A percentile compares a stretch with the other conserved stretches of the same genome.
Evolutionary conservation across 2,888 invertebrate genomes (phyloP).

Genomic region (Lapara coniferarum): DNA sequence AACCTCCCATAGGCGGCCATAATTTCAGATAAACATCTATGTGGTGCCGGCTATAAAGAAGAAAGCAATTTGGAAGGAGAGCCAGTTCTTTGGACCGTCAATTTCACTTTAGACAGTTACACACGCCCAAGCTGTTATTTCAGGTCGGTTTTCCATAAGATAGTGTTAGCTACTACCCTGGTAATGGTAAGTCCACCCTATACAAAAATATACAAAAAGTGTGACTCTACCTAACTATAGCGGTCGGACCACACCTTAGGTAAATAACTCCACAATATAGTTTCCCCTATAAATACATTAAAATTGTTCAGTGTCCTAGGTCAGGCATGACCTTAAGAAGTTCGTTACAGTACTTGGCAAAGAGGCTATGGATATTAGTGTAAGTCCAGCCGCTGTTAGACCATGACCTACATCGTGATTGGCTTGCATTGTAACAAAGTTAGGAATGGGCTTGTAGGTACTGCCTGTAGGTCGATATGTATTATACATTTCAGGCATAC

Average conservation of each 20-base stretch:
- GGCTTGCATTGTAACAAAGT: constrained; percentile 19
- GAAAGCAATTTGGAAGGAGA: too few relatives aligned
- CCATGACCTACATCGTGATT: constrained; percentile 17
- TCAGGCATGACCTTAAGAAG: constrained; percentile 9
- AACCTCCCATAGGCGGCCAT: too few relatives aligned
- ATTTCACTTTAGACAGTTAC: too few relatives aligned
- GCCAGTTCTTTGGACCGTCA: too few relatives aligned
- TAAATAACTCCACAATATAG: neutral
- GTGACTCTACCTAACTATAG: too few relatives aligned
- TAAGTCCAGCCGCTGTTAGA: neutral
- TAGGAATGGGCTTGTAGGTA: neutral
- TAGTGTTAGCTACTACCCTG: too few relatives aligned
- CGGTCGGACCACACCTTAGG: neutral
- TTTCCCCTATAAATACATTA: neutral
- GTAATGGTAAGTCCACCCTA: too few relatives aligned
- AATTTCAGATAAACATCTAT: too few relatives aligned
- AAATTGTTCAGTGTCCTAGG: constrained; percentile 1
- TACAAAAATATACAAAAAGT: too few relatives aligned
- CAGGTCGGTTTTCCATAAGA: too few relatives aligned
- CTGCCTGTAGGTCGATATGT: neutral
- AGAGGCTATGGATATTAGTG: constrained; percentile 13
- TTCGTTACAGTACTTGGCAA: constrained; percentile 8
- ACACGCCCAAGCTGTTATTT: too few relatives aligned
- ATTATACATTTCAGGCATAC: neutral
- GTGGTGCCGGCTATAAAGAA: too few relatives aligned